phyloP scores from a whole-genome alignment of 2,113 vertebrate species.

The Gnathonemus longibarbis region DNA sequence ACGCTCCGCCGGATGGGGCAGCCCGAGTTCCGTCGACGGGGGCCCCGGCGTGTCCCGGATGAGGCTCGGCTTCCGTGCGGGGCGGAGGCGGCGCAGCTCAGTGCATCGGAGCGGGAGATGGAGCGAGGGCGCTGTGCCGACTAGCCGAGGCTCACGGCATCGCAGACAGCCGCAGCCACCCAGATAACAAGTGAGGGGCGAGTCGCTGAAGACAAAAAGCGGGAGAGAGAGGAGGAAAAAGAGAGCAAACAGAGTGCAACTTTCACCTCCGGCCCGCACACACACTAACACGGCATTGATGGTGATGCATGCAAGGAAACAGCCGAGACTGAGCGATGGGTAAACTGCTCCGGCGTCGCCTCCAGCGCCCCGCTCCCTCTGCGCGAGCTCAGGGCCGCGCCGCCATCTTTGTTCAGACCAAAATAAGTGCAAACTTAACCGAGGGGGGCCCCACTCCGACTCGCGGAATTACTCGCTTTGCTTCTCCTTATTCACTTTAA shows the following conservation, averaged over 20 bases:
- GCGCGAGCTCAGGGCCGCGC: constrained; percentile 37
- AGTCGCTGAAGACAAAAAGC: constrained; percentile 38
- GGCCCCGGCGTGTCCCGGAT: background rate
- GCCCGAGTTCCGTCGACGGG: background rate
- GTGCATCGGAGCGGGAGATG: constrained; percentile 36
- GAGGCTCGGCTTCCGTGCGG: background rate
- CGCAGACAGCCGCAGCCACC: constrained; percentile 18
- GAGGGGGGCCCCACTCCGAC: background rate
- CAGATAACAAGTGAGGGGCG: constrained; percentile 26
- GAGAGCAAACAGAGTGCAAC: constrained; percentile 46
- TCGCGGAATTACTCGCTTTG: background rate
- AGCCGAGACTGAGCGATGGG: constrained; percentile 98
- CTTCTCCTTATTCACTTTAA: background rate
- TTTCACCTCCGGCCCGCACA: constrained; percentile 66
- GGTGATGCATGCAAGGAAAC: constrained; percentile 99
- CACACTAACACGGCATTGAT: constrained; percentile 95
- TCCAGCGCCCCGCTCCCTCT: constrained; percentile 34
- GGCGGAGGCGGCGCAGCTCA: constrained; percentile 7
- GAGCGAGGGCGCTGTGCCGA: constrained; percentile 34
- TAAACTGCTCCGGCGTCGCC: constrained; percentile 56
- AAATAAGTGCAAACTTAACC: constrained; percentile 31
- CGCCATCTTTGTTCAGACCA: constrained; percentile 53
- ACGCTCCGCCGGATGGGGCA: background rate
- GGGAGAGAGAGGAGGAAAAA: constrained; percentile 19
- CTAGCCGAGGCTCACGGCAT: constrained; percentile 23